phyloP scores from a whole-genome alignment of 2,797 vertebrate species.

The Rhadinocentrus ornatus region DNA sequence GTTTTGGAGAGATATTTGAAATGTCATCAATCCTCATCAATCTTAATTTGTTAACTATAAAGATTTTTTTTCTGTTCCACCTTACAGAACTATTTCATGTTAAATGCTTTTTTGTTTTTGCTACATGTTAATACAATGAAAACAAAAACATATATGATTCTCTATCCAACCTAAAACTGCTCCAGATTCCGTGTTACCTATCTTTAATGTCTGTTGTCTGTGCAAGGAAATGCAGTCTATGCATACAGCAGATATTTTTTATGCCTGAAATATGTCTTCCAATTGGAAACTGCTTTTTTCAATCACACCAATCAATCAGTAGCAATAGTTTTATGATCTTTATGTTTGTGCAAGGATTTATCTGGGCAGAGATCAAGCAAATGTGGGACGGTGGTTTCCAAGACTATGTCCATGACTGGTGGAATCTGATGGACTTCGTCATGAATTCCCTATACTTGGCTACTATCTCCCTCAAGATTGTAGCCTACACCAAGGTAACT shows the following conservation, averaged over 20 bases:
- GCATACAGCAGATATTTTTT: not conserved
- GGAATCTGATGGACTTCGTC: slow-evolving; percentile 99
- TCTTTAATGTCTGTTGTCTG: not conserved
- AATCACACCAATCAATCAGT: not conserved
- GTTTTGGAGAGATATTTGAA: not conserved
- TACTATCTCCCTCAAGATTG: slow-evolving; percentile 97
- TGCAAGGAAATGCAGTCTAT: not conserved
- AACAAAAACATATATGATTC: not conserved
- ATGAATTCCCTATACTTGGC: slow-evolving; percentile 99
- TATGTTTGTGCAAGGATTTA: slow-evolving; percentile 86
- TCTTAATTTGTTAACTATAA: no score
- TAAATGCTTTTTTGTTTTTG: no score
- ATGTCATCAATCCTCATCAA: not conserved
- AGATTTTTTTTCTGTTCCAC: not conserved
- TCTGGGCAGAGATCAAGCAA: slow-evolving; percentile 99
- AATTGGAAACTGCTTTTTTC: not conserved
- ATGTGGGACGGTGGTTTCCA: slow-evolving; percentile 99
- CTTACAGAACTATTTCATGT: no score
- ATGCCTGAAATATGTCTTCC: not conserved
- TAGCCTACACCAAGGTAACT: slow-evolving; percentile 93
- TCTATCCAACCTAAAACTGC: not conserved
- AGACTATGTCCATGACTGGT: slow-evolving; percentile 98
- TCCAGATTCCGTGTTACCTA: not conserved
- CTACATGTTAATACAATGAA: not conserved
- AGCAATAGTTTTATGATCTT: not conserved